phyloP scores from a whole-genome alignment of 2,888 invertebrate species.

The Pimpla rufipes region DNA sequence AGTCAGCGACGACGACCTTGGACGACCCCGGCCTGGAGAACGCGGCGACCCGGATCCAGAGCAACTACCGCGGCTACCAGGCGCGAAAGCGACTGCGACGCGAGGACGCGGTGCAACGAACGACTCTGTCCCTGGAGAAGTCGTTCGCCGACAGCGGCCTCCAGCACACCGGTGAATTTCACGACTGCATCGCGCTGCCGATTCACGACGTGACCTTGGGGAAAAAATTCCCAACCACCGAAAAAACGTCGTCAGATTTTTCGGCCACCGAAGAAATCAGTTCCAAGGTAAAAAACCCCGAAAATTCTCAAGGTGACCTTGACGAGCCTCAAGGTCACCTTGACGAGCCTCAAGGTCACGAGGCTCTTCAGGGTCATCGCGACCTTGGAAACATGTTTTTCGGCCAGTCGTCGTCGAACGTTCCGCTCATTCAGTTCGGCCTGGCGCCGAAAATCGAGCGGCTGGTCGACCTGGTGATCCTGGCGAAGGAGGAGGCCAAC shows the following conservation, averaged over 20 bases:
- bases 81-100: slow-evolving; percentile 76
- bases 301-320: not conserved
- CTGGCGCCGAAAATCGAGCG: slow-evolving; percentile 52
- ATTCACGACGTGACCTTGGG: slow-evolving; percentile 67
- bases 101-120: slow-evolving; percentile 78
- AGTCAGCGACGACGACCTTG: slow-evolving; percentile 25
- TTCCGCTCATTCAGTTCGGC: slow-evolving; percentile 63
- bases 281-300: not conserved
- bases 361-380: not conserved
- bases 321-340: not conserved
- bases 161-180: slow-evolving; percentile 84
- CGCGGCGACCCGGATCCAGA: slow-evolving; percentile 74
- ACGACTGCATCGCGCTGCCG: slow-evolving; percentile 82
- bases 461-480: slow-evolving; percentile 72
- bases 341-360: not conserved
- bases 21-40: slow-evolving; percentile 52
- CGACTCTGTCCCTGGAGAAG: slow-evolving; percentile 71
- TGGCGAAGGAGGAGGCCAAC: slow-evolving; percentile 71
- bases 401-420: slow-evolving; percentile 30
- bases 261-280: not conserved
- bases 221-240: slow-evolving; percentile 1
- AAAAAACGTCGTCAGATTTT: not conserved
- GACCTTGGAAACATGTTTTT: slow-evolving; percentile 51
- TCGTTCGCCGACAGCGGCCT: slow-evolving; percentile 71
- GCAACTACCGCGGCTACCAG: slow-evolving; percentile 74